Percentiles rank a stretch among this genome's conserved stretches.
Conservation (phyloP, 2,888 invertebrate genomes). For the Lithophane semibrunnea region DNA sequence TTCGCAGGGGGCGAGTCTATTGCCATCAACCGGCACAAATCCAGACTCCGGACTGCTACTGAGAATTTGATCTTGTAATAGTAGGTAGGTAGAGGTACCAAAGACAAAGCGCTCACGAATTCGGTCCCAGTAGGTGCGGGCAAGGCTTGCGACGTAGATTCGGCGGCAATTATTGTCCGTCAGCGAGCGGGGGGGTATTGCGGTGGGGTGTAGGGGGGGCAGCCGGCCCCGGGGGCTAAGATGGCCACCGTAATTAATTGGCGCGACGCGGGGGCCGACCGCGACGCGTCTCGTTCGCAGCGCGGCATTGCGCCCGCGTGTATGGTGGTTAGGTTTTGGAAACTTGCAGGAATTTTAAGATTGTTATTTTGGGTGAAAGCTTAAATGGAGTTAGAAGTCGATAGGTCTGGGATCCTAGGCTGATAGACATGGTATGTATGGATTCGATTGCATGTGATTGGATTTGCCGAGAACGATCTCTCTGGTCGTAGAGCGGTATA, state of each 20-base stretch:
- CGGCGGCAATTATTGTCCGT: conserved; percentile 89
- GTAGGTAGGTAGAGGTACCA: conserved; percentile 32
- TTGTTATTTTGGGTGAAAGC: neutral
- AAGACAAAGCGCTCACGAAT: conserved; percentile 62
- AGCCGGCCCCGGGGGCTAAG: conserved; percentile 81
- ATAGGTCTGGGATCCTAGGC: neutral
- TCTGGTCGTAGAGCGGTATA: neutral
- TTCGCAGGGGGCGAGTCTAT: neutral
- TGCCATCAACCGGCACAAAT: neutral
- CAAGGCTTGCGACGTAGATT: conserved; percentile 77
- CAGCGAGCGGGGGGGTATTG: conserved; percentile 73
- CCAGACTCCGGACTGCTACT: neutral
- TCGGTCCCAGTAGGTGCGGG: conserved; percentile 64
- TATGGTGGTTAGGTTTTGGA: conserved; percentile 60
- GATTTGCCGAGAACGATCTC: neutral
- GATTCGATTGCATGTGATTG: neutral
- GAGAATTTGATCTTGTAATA: conserved; percentile 41
- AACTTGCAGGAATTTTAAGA: conserved; percentile 7
- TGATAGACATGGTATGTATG: neutral
- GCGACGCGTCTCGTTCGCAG: conserved; percentile 86
- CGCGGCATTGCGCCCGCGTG: conserved; percentile 88
- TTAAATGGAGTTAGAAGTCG: neutral
- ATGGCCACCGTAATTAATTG: conserved; percentile 91
- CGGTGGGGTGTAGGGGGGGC: conserved; percentile 70
- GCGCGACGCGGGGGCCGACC: conserved; percentile 90